Evolutionary conservation across 1,140 invertebrate genomes (phyloP), one percentile per base, ranked within the genome.

Genomic region (Pogonognathellus flavescens): DNA sequence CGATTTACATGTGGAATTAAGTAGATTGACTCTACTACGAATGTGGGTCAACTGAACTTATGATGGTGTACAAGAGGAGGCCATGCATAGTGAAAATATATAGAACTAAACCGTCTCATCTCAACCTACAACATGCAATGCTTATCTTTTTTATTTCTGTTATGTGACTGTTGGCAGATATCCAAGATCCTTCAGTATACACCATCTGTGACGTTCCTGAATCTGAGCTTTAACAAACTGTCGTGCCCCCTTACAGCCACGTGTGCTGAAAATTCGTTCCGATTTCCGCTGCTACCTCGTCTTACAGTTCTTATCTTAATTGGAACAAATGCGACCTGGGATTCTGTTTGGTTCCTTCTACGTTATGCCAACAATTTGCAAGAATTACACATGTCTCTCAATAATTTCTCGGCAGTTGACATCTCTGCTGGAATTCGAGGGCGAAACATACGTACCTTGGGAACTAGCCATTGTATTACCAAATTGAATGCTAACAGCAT

Each of bases 371-470:
- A 95, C 93, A 88, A 92, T 90, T 91, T 98, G 16, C 95, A 96
- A 92, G 97, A 98, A 91, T 92, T 98, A 41, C 97, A 98, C 91
- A 91, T 98, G 85, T 97, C 96, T 88, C 92, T 97, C 14, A 97
- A 97, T 90, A 94, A 96, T 88, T 97, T 96, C 90, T 93, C 92
- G 16, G 93, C 93, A 85, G 94, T 98, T 1, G 92, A 94, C n/a
- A 86, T 94, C 0, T 91, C 90, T 55, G 87, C 82, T n/a, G 41
- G 72, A 16, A 84, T 90, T n/a, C 87, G 89, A 16, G 70, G 70
- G 16, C 16, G 70, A 16, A 76, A 41, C 31, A n/a, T 76, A 0
- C 16, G 31, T 55, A 18, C 20, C 60, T 57, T 49, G 22, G 49
- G 49, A 22, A 76, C 70, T 13, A 80, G 90, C 92, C 14, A 31